A percentile compares a stretch with the other conserved stretches of the same genome.
These are phyloP conservation scores for Cheirogaleus medius DNA, from an alignment of 2,113 vertebrate genomes.

Conservation along the genomic window DNA sequence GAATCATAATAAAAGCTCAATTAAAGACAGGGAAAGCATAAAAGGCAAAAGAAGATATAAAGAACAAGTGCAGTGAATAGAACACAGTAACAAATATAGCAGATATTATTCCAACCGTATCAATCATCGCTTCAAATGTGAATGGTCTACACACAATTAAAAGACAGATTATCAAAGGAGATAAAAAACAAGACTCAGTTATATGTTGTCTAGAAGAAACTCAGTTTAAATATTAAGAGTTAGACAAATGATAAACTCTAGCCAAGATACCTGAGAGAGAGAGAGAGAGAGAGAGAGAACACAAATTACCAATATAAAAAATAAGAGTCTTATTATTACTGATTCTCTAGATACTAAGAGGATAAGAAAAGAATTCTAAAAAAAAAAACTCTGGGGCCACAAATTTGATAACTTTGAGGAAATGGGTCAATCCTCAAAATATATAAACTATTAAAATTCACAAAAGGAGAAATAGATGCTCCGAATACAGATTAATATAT, in stretches of 20 bases:
- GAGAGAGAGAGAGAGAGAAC: not conserved
- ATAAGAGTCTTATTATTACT: not conserved
- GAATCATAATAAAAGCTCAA: not conserved
- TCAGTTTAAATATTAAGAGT: not conserved
- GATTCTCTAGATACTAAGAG: not conserved
- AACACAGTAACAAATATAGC: not conserved
- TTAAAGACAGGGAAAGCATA: not conserved
- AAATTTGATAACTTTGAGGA: not conserved
- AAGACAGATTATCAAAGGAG: not conserved
- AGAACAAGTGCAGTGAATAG: not conserved
- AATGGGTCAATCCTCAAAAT: not conserved
- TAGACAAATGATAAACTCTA: not conserved
- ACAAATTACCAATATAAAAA: not conserved
- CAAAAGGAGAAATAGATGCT: not conserved
- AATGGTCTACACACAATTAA: not conserved
- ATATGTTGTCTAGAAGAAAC: not conserved
- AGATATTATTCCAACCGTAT: not conserved
- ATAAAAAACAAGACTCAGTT: not conserved
- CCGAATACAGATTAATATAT: not conserved
- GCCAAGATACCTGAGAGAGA: not conserved
- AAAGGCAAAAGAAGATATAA: not conserved
- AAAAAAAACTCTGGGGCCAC: not conserved
- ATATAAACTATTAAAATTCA: not conserved
- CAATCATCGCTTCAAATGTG: not conserved
- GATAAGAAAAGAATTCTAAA: not conserved